Base-by-base conservation (phyloP, 2,888 invertebrate genomes). In the Odontomyia ornata region DNA sequence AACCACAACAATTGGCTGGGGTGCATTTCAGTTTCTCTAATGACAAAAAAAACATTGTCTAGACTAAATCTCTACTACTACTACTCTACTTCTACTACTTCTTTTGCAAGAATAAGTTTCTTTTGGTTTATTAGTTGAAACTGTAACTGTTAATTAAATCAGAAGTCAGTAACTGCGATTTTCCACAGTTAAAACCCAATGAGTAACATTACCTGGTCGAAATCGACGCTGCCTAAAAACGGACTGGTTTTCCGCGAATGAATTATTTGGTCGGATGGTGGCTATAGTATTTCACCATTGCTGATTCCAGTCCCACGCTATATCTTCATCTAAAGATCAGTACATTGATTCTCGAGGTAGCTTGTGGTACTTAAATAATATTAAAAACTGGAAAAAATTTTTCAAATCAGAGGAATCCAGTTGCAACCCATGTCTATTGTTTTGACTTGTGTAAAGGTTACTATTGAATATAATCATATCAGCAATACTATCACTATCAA, bases 391-490 rank as follows among this genome's bases (percentile, higher is more conserved):
- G 3, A 52, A 52, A 52, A 52, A 52, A 13, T 9, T 52, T 52
- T 52, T 52, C 5, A 18, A 52, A 52, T 52, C 52, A 4, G 52
- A 52, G 15, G 15, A 52, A 52, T 52, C 52, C 52, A 52, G 52
- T 52, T 15, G 52, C 4, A 52, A 52, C 18, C 13, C 52, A 15
- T 52, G 52, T 52, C 52, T 52, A 9, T 52, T 52, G 18, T 43
- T 7, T 43, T 43, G 43, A 52, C 13, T 52, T n/a, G 52, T 15
- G 52, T 52, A 9, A n/a, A 9, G 15, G 15, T 52, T 52, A 15
- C 52, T 52, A 52, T 52, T 52, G 52, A 15, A 52, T 52, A 52
- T 9, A 52, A 52, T 52, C 52, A 52, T 52, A 52, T 52, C 18
- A 52, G 13, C 52, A 52, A 52, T 52, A 52, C 9, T 9, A 36